Base-by-base conservation (phyloP, 2,888 invertebrate species). In the Conus canariensis region DNA sequence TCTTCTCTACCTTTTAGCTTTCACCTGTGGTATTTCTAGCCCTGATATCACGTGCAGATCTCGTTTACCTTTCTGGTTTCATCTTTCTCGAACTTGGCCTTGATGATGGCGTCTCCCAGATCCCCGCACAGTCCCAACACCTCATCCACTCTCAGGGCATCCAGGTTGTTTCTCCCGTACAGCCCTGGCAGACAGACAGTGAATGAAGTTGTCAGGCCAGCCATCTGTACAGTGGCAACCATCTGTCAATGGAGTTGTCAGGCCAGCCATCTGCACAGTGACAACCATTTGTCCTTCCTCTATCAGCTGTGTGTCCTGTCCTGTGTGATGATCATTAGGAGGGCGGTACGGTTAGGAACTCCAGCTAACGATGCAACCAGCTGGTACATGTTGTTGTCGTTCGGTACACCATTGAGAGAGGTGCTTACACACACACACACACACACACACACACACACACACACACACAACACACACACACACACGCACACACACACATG, bases 111-210 rank as follows among this genome's bases (percentile, higher is more conserved):
- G n/a, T 67, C 90, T 14, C 80, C 56, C 45, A 93, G 67, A 30
- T 93, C 93, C 16, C 87, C 82, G 14, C 90, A 88, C 45, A 92
- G 77, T 30, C 90, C 91, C 10, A 85, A 58, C n/a, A 93, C 80
- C 67, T 92, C 91, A 8, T 93, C 92, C 14, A 92, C 91, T 25
- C 90, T 16, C 8, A 92, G 88, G 45, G 85, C 90, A 5, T 93
- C 92, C 80, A 93, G 64, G 19, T 91, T 90, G 85, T 45, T 90
- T 9, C 89, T 86, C 10, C 93, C 93, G 70, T 92, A 92, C 82
- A 93, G 85, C 58, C 92, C 93, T 92, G 83, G 19, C 45, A 45
- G 19, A 22, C 14, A 70, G 19, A 22, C 19, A 64, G 64, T 64
- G 70, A 22, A 19, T 70, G 70, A 22, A 70, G 7, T 7, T 19